Base-by-base conservation (phyloP, 1,140 invertebrate genomes). In the Carcinoscorpius rotundicauda region DNA sequence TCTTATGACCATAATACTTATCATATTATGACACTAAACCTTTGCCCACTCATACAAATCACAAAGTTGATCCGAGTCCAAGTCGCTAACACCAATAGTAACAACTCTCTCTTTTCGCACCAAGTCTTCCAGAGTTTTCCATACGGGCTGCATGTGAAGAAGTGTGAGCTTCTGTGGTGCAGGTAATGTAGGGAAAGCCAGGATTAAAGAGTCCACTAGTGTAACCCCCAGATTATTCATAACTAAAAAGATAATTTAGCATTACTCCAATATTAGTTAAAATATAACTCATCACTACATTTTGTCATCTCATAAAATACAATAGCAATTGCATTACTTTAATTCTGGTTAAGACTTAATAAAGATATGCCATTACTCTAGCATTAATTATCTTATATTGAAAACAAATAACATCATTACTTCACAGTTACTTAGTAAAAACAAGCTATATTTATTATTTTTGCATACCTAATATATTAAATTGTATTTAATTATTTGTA, bases 81-180 rank as follows among this genome's bases (percentile, higher is more conserved):
- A 80, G 78, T 97, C 93, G 58, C 89, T 87, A 8, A 97, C 83
- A 11, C 94, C 94, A 68, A 95, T 79, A 71, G 87, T 86, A 4
- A 80, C 80, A 49, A 91, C 81, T 73, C 82, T 82, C 71, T 83
- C 83, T 65, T 80, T 73, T 64, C 82, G 77, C 0, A 87, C 83
- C 69, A 86, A 84, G 49, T 82, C 79, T 75, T 93, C 88, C 48
- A 92, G 72, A 1, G 82, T 80, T 53, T 73, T 77, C 91, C 91
- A 93, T 53, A 89, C 78, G 9, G 81, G 78, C 75, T 88, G 81
- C 48, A 91, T 81, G 0, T 82, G 81, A 3, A 81, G 77, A 53
- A 90, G 71, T 66, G 65, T 68, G 55, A 83, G 67, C 6, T 77
- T 62, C 78, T 82, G 70, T 55, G 53, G n/a, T 61, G 10, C 48